Base-by-base conservation (phyloP, 2,113 vertebrate species). In the Corythornis vintsioides region DNA sequence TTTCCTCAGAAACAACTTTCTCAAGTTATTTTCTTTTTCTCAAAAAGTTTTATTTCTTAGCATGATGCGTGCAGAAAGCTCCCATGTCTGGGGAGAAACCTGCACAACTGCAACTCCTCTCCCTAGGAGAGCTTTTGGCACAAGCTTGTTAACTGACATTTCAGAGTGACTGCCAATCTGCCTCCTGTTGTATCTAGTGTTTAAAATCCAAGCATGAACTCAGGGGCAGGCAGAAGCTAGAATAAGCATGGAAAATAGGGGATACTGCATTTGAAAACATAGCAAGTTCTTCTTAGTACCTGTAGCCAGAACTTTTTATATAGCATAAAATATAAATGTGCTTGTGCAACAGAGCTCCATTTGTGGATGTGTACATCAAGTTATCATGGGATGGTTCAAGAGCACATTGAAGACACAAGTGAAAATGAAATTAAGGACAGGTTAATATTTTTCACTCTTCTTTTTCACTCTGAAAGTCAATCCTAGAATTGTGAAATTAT, bases 341-440 rank as follows among this genome's bases (percentile, higher is more conserved):
- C 48, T 90, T 95, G 52, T 88, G 86, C 35, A 94, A 87, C 71
- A 91, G 40, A 79, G 35, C 8, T 85, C 29, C 17, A 28, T 69
- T 87, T 82, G 45, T 65, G 42, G 57, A 91, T 72, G 24, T 21
- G 48, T 35, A 40, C 3, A 3, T 21, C 57, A 81, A 45, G 22
- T 75, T 71, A 64, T 42, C 84, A 92, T 25, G n/a, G 57, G 38
- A 65, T 42, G 45, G 74, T 53, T 94, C 87, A 84, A 84, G 90
- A 89, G 94, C n/a, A 93, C 95, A 79, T 50, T 91, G 85, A 84
- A 94, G 61, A 53, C 55, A 53, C 55, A 84, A 84, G 21, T 72
- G 89, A 87, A 96, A 94, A 82, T 8, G 5, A 85, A 92, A 87
- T 79, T 61, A 83, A 82, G 31, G 7, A 4, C 29, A 76, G 42